phyloP scores from a whole-genome alignment of 1,140 invertebrate genomes.

The Bombus picipes region DNA sequence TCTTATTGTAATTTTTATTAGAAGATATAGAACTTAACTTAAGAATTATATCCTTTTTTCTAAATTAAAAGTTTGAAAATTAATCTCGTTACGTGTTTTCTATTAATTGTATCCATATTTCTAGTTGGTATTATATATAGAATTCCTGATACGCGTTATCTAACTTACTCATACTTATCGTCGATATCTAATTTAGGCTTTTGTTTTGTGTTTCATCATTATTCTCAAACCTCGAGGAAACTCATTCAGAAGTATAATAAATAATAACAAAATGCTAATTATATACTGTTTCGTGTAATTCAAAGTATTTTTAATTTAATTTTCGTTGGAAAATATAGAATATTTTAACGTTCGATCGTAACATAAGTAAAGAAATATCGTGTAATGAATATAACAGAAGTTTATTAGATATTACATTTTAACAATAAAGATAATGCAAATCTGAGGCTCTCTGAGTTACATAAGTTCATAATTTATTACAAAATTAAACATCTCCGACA shows the following conservation, averaged over 20 bases:
- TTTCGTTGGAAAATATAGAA: not conserved
- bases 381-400: conserved; percentile 62
- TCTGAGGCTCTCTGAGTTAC: conserved; percentile 55
- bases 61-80: not conserved
- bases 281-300: too few relatives aligned
- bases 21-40: not conserved
- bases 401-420: conserved; percentile 68
- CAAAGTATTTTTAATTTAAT: not conserved
- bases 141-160: conserved; percentile 19
- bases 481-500: conserved; percentile 63
- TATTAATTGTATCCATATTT: not conserved
- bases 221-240: not conserved
- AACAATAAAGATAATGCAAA: conserved; percentile 66
- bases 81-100: not conserved
- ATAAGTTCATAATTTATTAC: conserved; percentile 60
- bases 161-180: not conserved
- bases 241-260: not conserved
- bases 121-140: not conserved
- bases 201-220: not conserved
- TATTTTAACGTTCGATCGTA: not conserved
- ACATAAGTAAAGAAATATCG: not conserved
- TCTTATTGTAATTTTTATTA: not conserved
- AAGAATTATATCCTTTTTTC: not conserved
- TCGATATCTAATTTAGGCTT: not conserved
- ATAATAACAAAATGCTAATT: not conserved